Conservation (phyloP, 2,113 vertebrate genomes). For the Rana temporaria region DNA sequence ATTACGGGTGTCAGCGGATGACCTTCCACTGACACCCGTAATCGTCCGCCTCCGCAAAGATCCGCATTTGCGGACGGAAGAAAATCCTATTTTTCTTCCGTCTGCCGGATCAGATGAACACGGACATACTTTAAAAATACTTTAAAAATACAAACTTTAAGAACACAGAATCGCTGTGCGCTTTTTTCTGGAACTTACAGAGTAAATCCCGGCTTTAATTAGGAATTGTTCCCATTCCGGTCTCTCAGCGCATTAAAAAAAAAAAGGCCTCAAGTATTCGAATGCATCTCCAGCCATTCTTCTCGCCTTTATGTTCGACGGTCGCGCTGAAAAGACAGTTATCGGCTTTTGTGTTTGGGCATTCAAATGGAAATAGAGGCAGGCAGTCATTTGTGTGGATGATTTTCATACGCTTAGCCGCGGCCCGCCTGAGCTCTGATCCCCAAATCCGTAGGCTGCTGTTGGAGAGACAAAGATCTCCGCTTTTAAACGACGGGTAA, state of each 20-base stretch:
- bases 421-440: background rate
- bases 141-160: too few relatives aligned
- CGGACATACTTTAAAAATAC: too few relatives aligned
- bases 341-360: slow-evolving; percentile 33
- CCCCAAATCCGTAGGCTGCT: background rate
- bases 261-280: background rate
- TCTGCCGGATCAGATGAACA: too few relatives aligned
- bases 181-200: too few relatives aligned
- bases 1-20: too few relatives aligned
- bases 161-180: too few relatives aligned
- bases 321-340: background rate
- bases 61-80: too few relatives aligned
- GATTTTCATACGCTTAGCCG: background rate
- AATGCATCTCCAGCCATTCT: background rate
- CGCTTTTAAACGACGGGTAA: background rate
- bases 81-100: too few relatives aligned
- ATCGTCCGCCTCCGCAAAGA: too few relatives aligned
- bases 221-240: background rate
- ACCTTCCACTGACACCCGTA: too few relatives aligned
- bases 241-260: too few relatives aligned
- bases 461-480: slow-evolving; percentile 35
- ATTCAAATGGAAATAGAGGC: slow-evolving; percentile 30
- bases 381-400: background rate
- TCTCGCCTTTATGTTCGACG: background rate
- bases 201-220: background rate